These are phyloP conservation scores for Pinctada fucata DNA, from an alignment of 2,888 invertebrate species.

Conservation along the genomic window DNA sequence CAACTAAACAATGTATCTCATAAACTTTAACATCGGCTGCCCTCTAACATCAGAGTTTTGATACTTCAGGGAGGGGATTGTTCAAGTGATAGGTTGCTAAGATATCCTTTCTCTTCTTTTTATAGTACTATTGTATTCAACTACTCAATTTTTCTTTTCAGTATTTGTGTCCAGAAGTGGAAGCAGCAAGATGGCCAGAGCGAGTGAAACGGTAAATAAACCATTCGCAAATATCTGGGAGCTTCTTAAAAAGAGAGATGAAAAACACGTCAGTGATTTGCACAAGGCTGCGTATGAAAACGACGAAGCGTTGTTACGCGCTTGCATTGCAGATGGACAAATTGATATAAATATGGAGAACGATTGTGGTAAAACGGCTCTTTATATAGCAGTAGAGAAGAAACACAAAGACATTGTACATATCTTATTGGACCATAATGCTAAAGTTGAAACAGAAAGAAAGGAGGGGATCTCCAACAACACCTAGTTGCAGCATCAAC, in stretches of 20 bases:
- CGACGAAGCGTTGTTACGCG: slow-evolving; percentile 4
- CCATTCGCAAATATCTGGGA: slow-evolving; percentile 10
- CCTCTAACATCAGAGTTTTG: too few species aligned
- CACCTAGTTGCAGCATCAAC: too few species aligned
- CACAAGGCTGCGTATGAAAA: slow-evolving; percentile 12
- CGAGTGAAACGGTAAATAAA: background rate
- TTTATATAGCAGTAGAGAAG: slow-evolving; percentile 22
- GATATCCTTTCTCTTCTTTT: too few species aligned
- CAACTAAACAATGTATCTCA: too few species aligned
- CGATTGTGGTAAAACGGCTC: slow-evolving; percentile 16
- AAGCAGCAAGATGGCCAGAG: too few species aligned
- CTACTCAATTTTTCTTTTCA: too few species aligned
- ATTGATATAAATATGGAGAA: slow-evolving; percentile 13
- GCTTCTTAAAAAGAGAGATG: background rate
- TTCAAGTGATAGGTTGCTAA: too few species aligned
- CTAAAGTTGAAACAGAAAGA: slow-evolving; percentile 11
- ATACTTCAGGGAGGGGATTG: too few species aligned
- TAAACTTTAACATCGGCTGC: too few species aligned
- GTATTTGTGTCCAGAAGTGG: too few species aligned
- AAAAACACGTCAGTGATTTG: background rate
- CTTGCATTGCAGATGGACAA: background rate
- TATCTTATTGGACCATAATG: slow-evolving; percentile 16
- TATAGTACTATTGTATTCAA: too few species aligned
- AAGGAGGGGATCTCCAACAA: too few species aligned
- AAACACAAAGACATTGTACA: slow-evolving; percentile 11